A percentile compares a stretch with the other conserved stretches of the same genome.
Conservation (phyloP, 2,797 vertebrate genomes). For the Geotrypetes seraphini region DNA sequence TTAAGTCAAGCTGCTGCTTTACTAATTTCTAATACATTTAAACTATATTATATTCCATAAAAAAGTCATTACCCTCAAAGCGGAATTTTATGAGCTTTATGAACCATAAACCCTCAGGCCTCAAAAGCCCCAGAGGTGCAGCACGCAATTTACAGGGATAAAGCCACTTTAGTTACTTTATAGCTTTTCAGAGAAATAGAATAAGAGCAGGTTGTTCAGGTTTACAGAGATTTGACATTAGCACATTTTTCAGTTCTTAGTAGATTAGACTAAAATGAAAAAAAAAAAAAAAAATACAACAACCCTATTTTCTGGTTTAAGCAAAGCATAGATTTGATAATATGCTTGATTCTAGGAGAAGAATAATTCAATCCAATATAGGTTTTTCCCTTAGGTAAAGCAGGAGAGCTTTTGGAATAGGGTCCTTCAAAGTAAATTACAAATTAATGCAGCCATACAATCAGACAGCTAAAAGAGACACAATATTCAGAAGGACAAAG, state of each 20-base stretch:
- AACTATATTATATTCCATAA: constrained; percentile 18
- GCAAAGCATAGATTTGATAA: not conserved
- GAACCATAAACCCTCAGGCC: constrained; percentile 21
- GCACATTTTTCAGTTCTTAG: constrained; percentile 1
- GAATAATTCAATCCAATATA: no score
- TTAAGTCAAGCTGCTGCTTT: constrained; percentile 10
- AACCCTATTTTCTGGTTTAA: not conserved
- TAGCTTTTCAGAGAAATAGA: constrained; percentile 23
- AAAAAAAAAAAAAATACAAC: no score
- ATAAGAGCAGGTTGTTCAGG: constrained; percentile 22
- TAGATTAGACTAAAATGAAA: constrained; percentile 2
- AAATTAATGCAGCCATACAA: no score
- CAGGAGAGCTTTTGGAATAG: no score
- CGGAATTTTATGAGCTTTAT: constrained; percentile 32
- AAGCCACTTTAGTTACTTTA: constrained; percentile 18
- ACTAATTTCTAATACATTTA: constrained; percentile 5
- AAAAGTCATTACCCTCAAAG: constrained; percentile 4
- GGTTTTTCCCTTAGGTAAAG: no score
- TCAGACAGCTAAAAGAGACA: no score
- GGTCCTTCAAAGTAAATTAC: no score
- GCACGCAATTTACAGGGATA: constrained; percentile 25
- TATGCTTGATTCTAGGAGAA: constrained; percentile 1
- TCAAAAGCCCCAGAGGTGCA: constrained; percentile 23
- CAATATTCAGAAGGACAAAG: no score
- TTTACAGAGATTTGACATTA: constrained; percentile 17